A percentile compares a stretch with the other conserved stretches of the same genome.
phyloP scores from a whole-genome alignment of 2,888 invertebrate genomes.

The Rhagium mordax region DNA sequence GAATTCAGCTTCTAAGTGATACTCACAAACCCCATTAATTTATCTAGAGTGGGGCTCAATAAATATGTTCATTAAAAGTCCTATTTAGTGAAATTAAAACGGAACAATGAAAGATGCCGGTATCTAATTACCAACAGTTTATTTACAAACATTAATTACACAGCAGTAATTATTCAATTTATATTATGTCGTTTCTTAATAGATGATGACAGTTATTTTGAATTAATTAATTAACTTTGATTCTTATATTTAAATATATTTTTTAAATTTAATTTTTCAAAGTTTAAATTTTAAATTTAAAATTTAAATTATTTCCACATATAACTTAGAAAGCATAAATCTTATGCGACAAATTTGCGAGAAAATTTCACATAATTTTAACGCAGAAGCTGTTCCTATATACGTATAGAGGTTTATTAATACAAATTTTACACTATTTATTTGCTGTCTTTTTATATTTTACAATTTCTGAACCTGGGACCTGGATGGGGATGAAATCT shows the following conservation, averaged over 20 bases:
- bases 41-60: conserved; percentile 12
- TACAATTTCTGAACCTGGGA: too few relatives aligned
- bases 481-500: too few relatives aligned
- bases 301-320: too few relatives aligned
- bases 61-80: neutral
- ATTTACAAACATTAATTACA: conserved; percentile 17
- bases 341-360: too few relatives aligned
- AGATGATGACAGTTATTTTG: conserved; percentile 1
- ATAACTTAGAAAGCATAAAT: too few relatives aligned
- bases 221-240: conserved; percentile 16
- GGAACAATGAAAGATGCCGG: conserved; percentile 23
- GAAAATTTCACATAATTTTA: too few relatives aligned
- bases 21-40: neutral
- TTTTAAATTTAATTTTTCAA: too few relatives aligned
- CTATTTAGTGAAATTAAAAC: conserved; percentile 6
- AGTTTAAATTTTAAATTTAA: too few relatives aligned
- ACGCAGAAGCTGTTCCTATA: too few relatives aligned
- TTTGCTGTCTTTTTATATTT: too few relatives aligned
- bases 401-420: too few relatives aligned
- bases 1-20: neutral
- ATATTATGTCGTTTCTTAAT: conserved; percentile 10
- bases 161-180: conserved; percentile 17
- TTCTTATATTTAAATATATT: neutral
- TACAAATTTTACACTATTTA: too few relatives aligned
- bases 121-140: conserved; percentile 14